These are phyloP conservation scores for Peromyscus californicus DNA, from an alignment of 2,113 vertebrate genomes.

Conservation along the genomic window DNA sequence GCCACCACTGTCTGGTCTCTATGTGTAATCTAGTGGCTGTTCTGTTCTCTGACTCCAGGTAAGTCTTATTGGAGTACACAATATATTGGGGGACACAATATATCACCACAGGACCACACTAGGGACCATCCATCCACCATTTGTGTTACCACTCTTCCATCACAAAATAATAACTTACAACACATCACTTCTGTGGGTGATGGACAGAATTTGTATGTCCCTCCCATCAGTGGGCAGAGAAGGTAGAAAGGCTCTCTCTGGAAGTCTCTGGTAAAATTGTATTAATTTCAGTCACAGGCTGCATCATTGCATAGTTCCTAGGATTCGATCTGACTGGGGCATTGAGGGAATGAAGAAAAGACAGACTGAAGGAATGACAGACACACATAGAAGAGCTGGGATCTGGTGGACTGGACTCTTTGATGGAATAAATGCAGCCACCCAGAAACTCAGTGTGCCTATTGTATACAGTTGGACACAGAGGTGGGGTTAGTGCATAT, in stretches of 20 bases:
- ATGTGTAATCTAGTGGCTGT: no score
- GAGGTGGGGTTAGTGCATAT: not conserved
- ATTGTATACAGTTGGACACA: not conserved
- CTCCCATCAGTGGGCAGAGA: not conserved
- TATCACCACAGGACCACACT: not conserved
- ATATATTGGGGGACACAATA: no score
- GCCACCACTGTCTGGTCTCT: no score
- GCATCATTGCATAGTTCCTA: not conserved
- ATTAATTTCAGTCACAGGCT: not conserved
- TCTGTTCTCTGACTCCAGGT: no score
- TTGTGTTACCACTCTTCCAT: not conserved
- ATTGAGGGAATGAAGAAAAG: not conserved
- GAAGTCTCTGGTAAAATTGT: no score
- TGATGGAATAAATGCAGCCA: not conserved
- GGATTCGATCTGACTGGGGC: not conserved
- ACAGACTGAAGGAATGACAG: not conserved
- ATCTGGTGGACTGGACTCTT: not conserved
- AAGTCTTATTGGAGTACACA: no score
- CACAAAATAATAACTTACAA: not conserved
- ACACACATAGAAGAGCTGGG: not conserved
- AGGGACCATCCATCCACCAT: not conserved
- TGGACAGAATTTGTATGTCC: not conserved
- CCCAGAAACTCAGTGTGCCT: not conserved
- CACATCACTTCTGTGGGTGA: fast-evolving
- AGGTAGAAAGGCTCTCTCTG: not conserved